Evolutionary conservation across 2,888 invertebrate genomes (phyloP).

Genomic region (Lepidochitona cinerea): DNA sequence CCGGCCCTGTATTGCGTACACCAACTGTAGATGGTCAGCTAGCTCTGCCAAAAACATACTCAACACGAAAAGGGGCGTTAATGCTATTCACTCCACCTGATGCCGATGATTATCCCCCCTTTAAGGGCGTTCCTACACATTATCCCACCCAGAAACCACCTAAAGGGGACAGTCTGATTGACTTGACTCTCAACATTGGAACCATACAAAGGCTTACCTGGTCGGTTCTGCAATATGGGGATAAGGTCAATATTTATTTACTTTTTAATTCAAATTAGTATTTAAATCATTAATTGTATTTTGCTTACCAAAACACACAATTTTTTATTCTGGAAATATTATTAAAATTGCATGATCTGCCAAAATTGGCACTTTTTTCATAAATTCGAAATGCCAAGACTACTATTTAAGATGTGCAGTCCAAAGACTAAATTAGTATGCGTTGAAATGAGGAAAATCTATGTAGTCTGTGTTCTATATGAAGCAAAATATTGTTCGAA

Average conservation of each 20-base stretch:
- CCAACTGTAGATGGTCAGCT: conserved; percentile 39
- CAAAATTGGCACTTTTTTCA: too few relatives aligned
- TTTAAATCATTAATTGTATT: too few relatives aligned
- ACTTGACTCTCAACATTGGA: conserved; percentile 53
- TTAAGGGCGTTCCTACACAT: conserved; percentile 14
- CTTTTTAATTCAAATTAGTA: too few relatives aligned
- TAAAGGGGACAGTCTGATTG: conserved; percentile 38
- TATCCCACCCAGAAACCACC: neutral
- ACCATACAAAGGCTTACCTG: conserved; percentile 54
- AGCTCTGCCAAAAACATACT: conserved; percentile 58
- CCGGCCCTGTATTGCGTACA: neutral
- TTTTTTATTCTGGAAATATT: too few relatives aligned
- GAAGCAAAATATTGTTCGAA: too few relatives aligned
- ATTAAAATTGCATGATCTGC: too few relatives aligned
- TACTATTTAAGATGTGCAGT: too few relatives aligned
- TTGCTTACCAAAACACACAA: too few relatives aligned
- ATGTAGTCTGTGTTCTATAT: too few relatives aligned
- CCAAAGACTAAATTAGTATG: too few relatives aligned
- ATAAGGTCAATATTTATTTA: conserved; percentile 41
- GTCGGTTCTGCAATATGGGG: conserved; percentile 62
- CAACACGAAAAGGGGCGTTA: conserved; percentile 63
- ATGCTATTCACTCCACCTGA: conserved; percentile 52
- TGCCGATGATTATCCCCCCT: conserved; percentile 24
- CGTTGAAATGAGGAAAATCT: too few relatives aligned
- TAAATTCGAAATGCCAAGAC: too few relatives aligned